phyloP scores from a whole-genome alignment of 2,888 invertebrate species.

The Colletes collaris region DNA sequence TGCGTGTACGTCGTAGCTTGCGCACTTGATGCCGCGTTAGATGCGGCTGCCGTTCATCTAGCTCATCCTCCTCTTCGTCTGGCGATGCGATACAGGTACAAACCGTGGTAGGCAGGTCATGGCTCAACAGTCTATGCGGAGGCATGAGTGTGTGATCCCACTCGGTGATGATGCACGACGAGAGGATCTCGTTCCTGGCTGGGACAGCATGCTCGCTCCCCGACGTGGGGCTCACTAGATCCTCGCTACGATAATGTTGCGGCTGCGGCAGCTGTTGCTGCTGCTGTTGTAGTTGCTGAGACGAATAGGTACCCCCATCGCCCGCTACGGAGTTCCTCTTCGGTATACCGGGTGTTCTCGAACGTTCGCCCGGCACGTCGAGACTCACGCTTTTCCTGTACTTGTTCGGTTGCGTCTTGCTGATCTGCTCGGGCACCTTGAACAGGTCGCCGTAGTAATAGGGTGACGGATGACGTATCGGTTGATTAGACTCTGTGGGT shows the following conservation, averaged over 20 bases:
- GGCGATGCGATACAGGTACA: slow-evolving; percentile 88
- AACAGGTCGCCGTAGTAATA: slow-evolving; percentile 93
- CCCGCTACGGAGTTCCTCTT: slow-evolving; percentile 89
- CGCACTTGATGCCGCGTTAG: slow-evolving; percentile 73
- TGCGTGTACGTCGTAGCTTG: slow-evolving; percentile 87
- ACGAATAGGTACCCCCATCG: slow-evolving; percentile 85
- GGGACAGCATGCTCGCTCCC: slow-evolving; percentile 76
- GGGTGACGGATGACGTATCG: slow-evolving; percentile 89
- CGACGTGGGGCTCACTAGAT: slow-evolving; percentile 76
- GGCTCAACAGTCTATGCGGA: slow-evolving; percentile 87
- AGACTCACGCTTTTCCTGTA: slow-evolving; percentile 90
- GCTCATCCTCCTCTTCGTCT: slow-evolving; percentile 84
- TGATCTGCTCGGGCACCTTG: slow-evolving; percentile 83
- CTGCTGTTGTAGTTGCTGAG: slow-evolving; percentile 66
- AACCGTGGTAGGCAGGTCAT: slow-evolving; percentile 86
- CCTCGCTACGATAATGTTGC: slow-evolving; percentile 66
- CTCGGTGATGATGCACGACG: slow-evolving; percentile 80
- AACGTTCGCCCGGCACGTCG: slow-evolving; percentile 89
- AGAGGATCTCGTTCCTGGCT: slow-evolving; percentile 78
- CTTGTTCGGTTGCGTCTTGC: slow-evolving; percentile 83
- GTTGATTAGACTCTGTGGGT: slow-evolving; percentile 85
- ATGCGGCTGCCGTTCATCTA: slow-evolving; percentile 83
- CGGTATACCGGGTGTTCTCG: slow-evolving; percentile 85
- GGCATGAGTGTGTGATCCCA: slow-evolving; percentile 87
- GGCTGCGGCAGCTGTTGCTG: slow-evolving; percentile 51